Base-by-base conservation (phyloP, 2,113 vertebrate species). In the Addax nasomaculatus region DNA sequence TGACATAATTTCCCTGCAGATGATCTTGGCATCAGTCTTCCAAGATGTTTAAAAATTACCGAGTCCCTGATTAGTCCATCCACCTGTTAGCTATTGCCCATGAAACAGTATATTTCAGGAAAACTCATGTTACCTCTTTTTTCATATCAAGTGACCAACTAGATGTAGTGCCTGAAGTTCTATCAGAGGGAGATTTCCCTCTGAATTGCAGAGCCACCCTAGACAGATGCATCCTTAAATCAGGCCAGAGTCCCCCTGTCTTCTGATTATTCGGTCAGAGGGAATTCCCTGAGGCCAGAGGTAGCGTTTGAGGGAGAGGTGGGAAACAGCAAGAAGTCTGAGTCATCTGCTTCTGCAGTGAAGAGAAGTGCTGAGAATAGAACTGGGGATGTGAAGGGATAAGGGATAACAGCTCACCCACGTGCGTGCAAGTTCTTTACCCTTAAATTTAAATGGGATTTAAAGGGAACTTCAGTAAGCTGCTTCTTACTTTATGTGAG, bases 311-410 rank as follows among this genome's bases (percentile, higher is more conserved):
- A 95, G 83, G 93, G 94, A 96, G 91, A 81, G 85, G 60, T 45
- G 13, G 94, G 95, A 95, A 97, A 90, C 36, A 45, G 60, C 39
- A 67, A 90, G 94, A 91, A 93, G 30, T 78, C 95, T 97, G 97
- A 97, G 60, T 98, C 97, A 91, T 95, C 60, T 36, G 29, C 95
- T 95, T 94, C 53, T 80, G 85, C 55, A 94, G 39, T 58, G 17
- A 97, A 97, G 85, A 87, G 53, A 90, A 78, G 5, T 2, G 64
- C 88, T 83, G 78, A 86, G 97, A 98, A 97, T 92, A 97, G 93
- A 95, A 25, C 13, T 33, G 25, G 85, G 51, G 51, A 78, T 94
- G 95, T 47, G 93, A 88, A 49, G 36, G 78, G 29, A 55, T 30
- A 33, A 43, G 6, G 83, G 78, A 88, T 60, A 70, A 64, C 84